These are phyloP conservation scores for Oophaga pumilio DNA, from an alignment of 2,113 vertebrate species.

Conservation along the genomic window DNA sequence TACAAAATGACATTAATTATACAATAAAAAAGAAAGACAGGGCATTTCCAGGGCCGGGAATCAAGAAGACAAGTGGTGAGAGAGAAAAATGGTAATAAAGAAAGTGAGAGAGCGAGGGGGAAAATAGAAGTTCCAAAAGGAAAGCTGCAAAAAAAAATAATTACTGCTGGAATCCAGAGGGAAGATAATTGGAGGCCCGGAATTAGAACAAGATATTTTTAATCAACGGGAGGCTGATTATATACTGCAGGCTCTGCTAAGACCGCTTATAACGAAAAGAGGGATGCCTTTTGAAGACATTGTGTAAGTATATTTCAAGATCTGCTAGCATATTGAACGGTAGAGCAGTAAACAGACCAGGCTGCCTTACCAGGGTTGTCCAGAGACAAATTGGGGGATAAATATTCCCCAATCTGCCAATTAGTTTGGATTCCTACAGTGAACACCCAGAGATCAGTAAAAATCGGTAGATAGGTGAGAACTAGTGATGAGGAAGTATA, in stretches of 20 bases:
- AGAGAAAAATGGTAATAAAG: background rate
- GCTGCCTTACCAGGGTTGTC: background rate
- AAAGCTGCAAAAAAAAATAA: conserved; percentile 30
- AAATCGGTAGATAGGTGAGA: no score
- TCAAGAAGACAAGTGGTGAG: background rate
- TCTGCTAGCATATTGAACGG: background rate
- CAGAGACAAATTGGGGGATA: no score
- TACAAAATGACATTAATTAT: conserved; percentile 58
- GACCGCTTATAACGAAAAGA: conserved; percentile 1
- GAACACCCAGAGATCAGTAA: no score
- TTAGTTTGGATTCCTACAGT: no score
- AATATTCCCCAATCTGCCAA: no score
- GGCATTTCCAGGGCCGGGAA: conserved; percentile 31
- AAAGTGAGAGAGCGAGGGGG: background rate
- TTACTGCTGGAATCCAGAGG: conserved; percentile 46
- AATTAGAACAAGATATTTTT: conserved; percentile 57
- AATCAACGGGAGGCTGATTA: conserved; percentile 57
- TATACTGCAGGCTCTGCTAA: conserved; percentile 25
- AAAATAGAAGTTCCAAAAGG: conserved; percentile 14
- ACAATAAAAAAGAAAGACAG: conserved; percentile 43
- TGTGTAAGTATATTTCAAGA: background rate
- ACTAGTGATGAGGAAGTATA: no score
- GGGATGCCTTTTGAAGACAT: background rate
- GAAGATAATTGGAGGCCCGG: conserved; percentile 52
- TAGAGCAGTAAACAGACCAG: background rate